phyloP scores from a whole-genome alignment of 1,140 invertebrate species.

The Zaprionus inermis region DNA sequence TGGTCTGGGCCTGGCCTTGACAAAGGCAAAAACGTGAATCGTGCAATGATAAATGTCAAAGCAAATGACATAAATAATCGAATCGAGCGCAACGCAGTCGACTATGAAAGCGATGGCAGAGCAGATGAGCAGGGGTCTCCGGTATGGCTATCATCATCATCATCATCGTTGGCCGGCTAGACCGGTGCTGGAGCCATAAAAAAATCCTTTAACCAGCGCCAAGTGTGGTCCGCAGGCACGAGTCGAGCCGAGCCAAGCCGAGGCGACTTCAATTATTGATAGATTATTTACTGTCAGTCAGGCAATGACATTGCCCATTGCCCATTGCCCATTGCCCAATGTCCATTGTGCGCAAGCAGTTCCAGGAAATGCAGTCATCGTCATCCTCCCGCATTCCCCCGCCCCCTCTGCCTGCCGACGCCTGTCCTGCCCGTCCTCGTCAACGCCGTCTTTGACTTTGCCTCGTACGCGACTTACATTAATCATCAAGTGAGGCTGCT shows the following conservation, averaged over 20 bases:
- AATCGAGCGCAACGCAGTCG: conserved; percentile 75
- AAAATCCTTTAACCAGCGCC: conserved; percentile 72
- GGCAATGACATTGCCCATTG: conserved; percentile 55
- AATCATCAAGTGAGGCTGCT: conserved; percentile 66
- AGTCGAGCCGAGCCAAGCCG: conserved; percentile 24
- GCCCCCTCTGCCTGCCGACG: not conserved
- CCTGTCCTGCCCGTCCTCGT: conserved; percentile 34
- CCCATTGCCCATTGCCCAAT: conserved; percentile 42
- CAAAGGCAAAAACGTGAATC: conserved; percentile 75
- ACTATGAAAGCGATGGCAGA: conserved; percentile 65
- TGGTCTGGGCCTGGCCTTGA: conserved; percentile 57
- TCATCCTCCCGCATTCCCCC: conserved; percentile 24
- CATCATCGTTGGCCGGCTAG: conserved; percentile 34
- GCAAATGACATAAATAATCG: conserved; percentile 82
- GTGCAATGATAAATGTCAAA: conserved; percentile 81
- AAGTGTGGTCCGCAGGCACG: conserved; percentile 70
- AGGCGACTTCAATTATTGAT: conserved; percentile 78
- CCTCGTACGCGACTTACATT: conserved; percentile 77
- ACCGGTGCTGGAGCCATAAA: conserved; percentile 32
- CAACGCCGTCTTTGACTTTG: conserved; percentile 46
- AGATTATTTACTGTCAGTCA: conserved; percentile 81
- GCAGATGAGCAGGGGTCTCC: conserved; percentile 12
- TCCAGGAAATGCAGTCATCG: conserved; percentile 71
- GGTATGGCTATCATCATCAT: conserved; percentile 41
- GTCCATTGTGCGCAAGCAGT: conserved; percentile 64